These are phyloP conservation scores for Oryzias celebensis DNA, from an alignment of 2,113 vertebrate genomes.

Conservation along the genomic window DNA sequence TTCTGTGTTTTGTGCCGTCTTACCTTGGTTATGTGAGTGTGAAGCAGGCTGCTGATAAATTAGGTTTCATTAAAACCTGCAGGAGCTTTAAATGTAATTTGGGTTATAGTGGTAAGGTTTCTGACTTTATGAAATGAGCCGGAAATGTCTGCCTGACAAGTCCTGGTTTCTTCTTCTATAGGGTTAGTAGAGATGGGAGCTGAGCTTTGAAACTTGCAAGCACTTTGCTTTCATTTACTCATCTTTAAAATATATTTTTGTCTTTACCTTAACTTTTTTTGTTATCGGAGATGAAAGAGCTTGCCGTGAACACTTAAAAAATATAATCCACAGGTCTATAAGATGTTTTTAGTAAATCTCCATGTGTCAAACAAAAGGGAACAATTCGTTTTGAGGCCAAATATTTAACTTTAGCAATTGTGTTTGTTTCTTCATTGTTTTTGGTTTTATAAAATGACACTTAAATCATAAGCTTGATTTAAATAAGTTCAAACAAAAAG, in stretches of 20 bases:
- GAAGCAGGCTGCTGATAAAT: not conserved
- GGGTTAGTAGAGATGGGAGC: too few species aligned
- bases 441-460: not conserved
- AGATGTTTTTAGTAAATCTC: not conserved
- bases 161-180: not conserved
- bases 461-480: not conserved
- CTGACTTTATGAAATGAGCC: not conserved
- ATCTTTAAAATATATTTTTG: too few species aligned
- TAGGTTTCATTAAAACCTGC: not conserved
- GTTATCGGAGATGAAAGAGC: too few species aligned
- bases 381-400: too few species aligned
- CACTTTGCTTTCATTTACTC: too few species aligned
- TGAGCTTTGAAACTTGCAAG: too few species aligned
- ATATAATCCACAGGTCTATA: too few species aligned
- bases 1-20: constrained; percentile 12
- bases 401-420: not conserved
- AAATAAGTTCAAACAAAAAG: too few species aligned
- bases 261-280: too few species aligned
- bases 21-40: constrained; percentile 14
- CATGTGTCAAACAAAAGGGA: not conserved
- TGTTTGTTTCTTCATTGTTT: not conserved
- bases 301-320: too few species aligned
- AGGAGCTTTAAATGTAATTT: too few species aligned
- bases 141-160: not conserved
- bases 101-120: not conserved